phyloP scores from a whole-genome alignment of 2,113 vertebrate species.

The Bufo gargarizans region DNA sequence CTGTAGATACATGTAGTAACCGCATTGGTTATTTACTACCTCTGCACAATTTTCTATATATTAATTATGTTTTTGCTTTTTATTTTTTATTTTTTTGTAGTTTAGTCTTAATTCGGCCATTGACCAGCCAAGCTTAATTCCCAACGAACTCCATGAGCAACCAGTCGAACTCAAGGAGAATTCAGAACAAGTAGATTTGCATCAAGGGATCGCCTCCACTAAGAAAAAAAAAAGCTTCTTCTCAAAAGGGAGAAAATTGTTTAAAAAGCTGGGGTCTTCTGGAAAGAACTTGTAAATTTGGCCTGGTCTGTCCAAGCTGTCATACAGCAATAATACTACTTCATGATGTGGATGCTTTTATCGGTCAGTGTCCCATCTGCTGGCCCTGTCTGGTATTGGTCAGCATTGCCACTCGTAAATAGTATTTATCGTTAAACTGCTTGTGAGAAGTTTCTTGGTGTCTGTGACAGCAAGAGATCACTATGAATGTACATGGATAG shows the following conservation, averaged over 20 bases:
- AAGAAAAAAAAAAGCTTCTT: conserved; percentile 88
- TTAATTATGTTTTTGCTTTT: not conserved
- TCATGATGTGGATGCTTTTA: not conserved
- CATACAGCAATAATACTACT: conserved; percentile 47
- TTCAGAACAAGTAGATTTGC: not conserved
- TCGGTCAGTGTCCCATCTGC: conserved; percentile 9
- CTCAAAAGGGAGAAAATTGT: conserved; percentile 88
- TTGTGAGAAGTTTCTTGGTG: conserved; percentile 43
- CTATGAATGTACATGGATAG: conserved; percentile 45
- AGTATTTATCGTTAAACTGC: conserved; percentile 51
- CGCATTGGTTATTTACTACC: not conserved
- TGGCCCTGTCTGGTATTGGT: conserved; percentile 34
- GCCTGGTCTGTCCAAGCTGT: not conserved
- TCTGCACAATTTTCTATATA: not conserved
- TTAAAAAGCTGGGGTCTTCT: conserved; percentile 85
- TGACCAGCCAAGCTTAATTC: not conserved
- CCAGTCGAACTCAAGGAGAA: not conserved
- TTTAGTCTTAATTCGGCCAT: conserved; percentile 8
- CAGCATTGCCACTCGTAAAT: conserved; percentile 44
- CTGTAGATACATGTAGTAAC: not conserved
- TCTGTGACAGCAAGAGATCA: conserved; percentile 51
- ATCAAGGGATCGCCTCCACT: conserved; percentile 44
- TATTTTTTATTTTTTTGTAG: conserved; percentile 4
- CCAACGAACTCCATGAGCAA: conserved; percentile 13
- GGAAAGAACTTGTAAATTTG: conserved; percentile 77